Percentiles rank a stretch among this genome's conserved stretches.
phyloP scores from a whole-genome alignment of 23 tunicate genomes.

The Trididemnum miniatum region DNA sequence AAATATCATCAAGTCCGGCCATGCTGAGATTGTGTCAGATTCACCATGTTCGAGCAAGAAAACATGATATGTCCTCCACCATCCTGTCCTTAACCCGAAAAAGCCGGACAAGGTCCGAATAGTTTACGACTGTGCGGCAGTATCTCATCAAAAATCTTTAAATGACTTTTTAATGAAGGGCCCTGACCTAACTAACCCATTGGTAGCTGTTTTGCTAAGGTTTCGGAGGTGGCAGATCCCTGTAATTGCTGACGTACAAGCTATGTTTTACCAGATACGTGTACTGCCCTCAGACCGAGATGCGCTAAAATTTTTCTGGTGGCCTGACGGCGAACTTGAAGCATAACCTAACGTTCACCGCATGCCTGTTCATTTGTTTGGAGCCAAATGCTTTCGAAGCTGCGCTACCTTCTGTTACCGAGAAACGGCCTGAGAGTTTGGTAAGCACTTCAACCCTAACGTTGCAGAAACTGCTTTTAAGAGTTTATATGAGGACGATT shows the following conservation, averaged over 20 bases:
- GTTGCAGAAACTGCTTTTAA: background rate
- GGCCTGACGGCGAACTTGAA: slow-evolving; percentile 1
- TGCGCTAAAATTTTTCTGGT: slow-evolving; percentile 8
- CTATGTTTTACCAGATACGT: too few species aligned
- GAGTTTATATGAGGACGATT: background rate
- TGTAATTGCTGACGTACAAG: background rate
- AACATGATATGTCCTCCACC: too few species aligned
- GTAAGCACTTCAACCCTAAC: background rate
- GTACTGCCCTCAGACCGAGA: background rate
- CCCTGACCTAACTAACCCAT: background rate
- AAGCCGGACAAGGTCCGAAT: too few species aligned
- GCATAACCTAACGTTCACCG: background rate
- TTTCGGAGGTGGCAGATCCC: background rate
- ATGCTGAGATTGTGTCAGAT: too few species aligned
- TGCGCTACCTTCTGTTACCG: background rate
- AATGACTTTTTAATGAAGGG: slow-evolving; percentile 8
- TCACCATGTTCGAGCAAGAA: too few species aligned
- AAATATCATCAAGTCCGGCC: too few species aligned
- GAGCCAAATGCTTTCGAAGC: background rate
- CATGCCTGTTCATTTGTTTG: slow-evolving; percentile 6
- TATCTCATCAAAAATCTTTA: too few species aligned
- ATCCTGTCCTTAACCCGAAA: too few species aligned
- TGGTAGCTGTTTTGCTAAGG: background rate
- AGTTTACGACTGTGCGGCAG: too few species aligned
- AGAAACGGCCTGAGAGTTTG: background rate